A percentile compares a stretch with the other conserved stretches of the same genome.
Evolutionary conservation across 2,888 invertebrate genomes (phyloP).

Genomic region (Stramonita haemastoma): DNA sequence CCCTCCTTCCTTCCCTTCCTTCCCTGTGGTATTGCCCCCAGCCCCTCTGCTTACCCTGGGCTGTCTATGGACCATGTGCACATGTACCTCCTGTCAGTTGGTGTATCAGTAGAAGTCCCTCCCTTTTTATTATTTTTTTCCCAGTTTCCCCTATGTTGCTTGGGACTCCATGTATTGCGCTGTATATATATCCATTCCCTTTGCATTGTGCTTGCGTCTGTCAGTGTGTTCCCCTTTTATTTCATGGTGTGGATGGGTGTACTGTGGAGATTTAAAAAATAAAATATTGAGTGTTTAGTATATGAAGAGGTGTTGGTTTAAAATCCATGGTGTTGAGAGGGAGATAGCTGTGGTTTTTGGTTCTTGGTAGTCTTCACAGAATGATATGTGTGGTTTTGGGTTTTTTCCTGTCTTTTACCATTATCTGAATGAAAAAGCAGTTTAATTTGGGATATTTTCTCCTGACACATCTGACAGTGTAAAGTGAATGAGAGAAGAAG

Average conservation of each 20-base stretch:
- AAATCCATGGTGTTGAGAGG: no score
- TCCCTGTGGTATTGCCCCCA: neutral
- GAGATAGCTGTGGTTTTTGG: no score
- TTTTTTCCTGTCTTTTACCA: no score
- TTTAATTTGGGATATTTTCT: no score
- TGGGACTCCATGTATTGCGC: slow-evolving; percentile 25
- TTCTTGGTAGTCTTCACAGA: no score
- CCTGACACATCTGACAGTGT: no score
- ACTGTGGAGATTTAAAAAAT: neutral
- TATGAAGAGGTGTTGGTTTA: no score
- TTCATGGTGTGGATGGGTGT: neutral
- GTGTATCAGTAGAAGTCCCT: neutral
- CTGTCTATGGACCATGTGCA: slow-evolving; percentile 6
- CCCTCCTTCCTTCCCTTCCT: neutral
- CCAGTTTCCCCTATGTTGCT: slow-evolving; percentile 15
- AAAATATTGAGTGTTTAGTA: no score
- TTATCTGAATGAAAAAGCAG: no score
- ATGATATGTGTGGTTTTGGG: no score
- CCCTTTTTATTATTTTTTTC: neutral
- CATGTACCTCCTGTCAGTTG: neutral
- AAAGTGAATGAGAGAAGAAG: no score
- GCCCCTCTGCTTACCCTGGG: neutral
- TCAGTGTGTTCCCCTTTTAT: slow-evolving; percentile 1
- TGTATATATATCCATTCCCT: slow-evolving; percentile 21
- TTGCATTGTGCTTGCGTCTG: neutral